A percentile compares a stretch with the other conserved stretches of the same genome.
These are phyloP conservation scores for Trichonephila inaurata DNA, from an alignment of 1,140 invertebrate species.

Conservation along the genomic window DNA sequence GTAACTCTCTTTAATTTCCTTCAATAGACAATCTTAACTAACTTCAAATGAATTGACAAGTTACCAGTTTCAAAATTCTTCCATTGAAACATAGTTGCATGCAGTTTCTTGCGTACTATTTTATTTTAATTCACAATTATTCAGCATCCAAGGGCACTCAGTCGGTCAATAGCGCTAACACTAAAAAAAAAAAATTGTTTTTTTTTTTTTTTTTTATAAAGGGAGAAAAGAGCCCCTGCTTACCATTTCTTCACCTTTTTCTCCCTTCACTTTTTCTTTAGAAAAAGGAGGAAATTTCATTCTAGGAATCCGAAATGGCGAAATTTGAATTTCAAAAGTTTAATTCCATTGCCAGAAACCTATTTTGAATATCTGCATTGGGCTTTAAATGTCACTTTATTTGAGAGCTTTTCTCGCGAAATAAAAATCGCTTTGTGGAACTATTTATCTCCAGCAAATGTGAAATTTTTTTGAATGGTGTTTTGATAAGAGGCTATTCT, in stretches of 20 bases:
- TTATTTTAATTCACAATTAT: too few relatives aligned
- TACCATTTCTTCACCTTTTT: conserved; percentile 21
- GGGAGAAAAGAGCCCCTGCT: background rate
- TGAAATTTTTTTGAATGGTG: background rate
- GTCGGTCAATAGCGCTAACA: too few relatives aligned
- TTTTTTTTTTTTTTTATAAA: too few relatives aligned
- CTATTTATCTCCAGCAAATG: background rate
- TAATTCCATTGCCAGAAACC: background rate
- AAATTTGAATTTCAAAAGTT: conserved; percentile 69
- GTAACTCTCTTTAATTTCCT: too few relatives aligned
- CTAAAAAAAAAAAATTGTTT: too few relatives aligned
- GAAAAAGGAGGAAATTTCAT: conserved; percentile 8
- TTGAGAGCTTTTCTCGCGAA: background rate
- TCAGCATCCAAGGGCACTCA: too few relatives aligned
- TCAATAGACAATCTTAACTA: too few relatives aligned
- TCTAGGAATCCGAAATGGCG: background rate
- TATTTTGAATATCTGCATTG: conserved; percentile 5
- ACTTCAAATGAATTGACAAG: too few relatives aligned
- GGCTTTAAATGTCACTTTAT: background rate
- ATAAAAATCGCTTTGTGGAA: background rate
- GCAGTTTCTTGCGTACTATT: too few relatives aligned
- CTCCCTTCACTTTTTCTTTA: too few relatives aligned
- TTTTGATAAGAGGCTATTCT: background rate
- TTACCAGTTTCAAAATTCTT: too few relatives aligned
- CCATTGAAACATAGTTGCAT: too few relatives aligned